phyloP scores from a whole-genome alignment of 1,140 invertebrate genomes.

The Phthorimaea operculella region DNA sequence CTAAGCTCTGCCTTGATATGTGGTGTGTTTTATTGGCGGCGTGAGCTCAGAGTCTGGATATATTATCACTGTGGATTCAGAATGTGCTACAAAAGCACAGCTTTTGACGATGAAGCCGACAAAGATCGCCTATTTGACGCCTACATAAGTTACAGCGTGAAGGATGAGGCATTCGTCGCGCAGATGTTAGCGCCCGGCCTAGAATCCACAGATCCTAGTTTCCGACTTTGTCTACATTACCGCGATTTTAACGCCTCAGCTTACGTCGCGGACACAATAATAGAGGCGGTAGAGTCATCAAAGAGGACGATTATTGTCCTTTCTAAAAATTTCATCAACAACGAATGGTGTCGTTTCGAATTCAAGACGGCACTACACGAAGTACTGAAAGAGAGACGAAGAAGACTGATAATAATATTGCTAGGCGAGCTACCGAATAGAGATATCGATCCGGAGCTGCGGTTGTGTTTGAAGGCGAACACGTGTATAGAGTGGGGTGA shows the following conservation, averaged over 20 bases:
- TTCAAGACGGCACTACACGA: constrained; percentile 93
- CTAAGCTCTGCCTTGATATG: constrained; percentile 78
- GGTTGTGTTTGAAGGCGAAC: constrained; percentile 89
- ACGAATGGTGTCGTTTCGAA: constrained; percentile 94
- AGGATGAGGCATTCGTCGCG: constrained; percentile 89
- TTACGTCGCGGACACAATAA: constrained; percentile 88
- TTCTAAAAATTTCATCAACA: constrained; percentile 92
- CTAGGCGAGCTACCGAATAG: constrained; percentile 85
- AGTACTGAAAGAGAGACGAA: constrained; percentile 83
- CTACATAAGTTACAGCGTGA: constrained; percentile 90
- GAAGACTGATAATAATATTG: constrained; percentile 86
- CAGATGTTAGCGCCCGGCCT: constrained; percentile 85
- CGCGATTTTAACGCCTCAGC: constrained; percentile 84
- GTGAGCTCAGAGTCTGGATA: constrained; percentile 86
- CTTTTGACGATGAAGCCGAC: constrained; percentile 79
- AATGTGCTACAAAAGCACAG: constrained; percentile 83
- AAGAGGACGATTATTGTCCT: constrained; percentile 90
- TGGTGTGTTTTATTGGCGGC: constrained; percentile 82
- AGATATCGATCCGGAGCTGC: constrained; percentile 89
- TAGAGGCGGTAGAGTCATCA: constrained; percentile 90
- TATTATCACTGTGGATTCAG: constrained; percentile 87
- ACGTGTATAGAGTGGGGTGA: constrained; percentile 93
- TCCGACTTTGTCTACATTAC: constrained; percentile 87
- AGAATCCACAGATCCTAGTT: constrained; percentile 79
- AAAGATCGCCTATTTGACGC: constrained; percentile 90